Base-by-base conservation (phyloP, 2,888 invertebrate genomes). In the Philopedon plagiatum region DNA sequence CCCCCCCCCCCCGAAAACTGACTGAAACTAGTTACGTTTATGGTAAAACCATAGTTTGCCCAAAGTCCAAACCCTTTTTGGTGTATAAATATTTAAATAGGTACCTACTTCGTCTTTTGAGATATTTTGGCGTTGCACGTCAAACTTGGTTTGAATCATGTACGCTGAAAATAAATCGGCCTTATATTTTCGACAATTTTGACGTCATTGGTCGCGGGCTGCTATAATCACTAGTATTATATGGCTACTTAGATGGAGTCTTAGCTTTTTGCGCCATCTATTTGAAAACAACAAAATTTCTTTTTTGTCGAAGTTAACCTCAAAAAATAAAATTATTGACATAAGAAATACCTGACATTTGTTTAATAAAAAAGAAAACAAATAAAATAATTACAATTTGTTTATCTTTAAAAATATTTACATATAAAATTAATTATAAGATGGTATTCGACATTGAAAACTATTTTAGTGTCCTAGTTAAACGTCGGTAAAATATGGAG, bases 311-410 rank as follows among this genome's bases (percentile, higher is more conserved):
- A n/a, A n/a, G n/a, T n/a, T 54, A 54, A 54, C 51, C 51, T 54
- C 18, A 29, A 54, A 29, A 5, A 5, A 18, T 54, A 29, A 54
- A 29, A 15, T 51, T 7, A 9, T 29, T 46, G 21, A 46, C 21
- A 46, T 46, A n/a, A 11, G 11, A 37, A 46, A 46, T 46, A 19
- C 44, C 9, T 46, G 44, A 46, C 44, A 21, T 21, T 44, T 19
- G 19, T 29, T 54, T 21, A 23, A 46, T 29, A 29, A 54, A 13
- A 18, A 54, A 54, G 18, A 54, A 18, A 29, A 54, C 21, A 46
- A 54, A 29, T n/a, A n/a, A 54, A 54, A 54, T 29, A 54, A 54
- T 29, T 54, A 54, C 3, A 23, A 49, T 19, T 54, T n/a, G 9
- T 18, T 15, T 54, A 54, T 29, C 5, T 29, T 54, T 54, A 3